phyloP scores from a whole-genome alignment of 2,113 vertebrate species.

The Notothenia rossii region DNA sequence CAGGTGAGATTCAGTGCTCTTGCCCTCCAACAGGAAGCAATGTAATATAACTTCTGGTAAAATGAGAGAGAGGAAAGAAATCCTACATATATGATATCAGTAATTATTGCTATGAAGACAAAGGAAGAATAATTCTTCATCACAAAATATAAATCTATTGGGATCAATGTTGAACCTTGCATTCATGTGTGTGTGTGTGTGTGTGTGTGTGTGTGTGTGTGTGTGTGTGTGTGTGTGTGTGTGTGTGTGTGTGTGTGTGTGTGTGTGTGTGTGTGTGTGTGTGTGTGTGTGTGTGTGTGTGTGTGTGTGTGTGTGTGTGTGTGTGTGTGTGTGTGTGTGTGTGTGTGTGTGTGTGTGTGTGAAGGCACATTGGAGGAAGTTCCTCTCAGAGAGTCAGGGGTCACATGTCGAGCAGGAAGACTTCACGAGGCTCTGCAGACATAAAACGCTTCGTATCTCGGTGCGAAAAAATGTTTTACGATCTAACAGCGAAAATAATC shows the following conservation, averaged over 20 bases:
- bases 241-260: neutral
- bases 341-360: too few relatives aligned
- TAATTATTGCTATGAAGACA: too few relatives aligned
- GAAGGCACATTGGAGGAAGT: constrained; percentile 30
- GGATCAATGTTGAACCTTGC: too few relatives aligned
- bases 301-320: neutral
- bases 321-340: too few relatives aligned
- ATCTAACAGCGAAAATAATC: constrained; percentile 23
- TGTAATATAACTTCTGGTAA: too few relatives aligned
- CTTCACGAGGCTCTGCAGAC: constrained; percentile 59
- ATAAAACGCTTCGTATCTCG: constrained; percentile 19
- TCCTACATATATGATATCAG: too few relatives aligned
- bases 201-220: neutral
- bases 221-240: neutral
- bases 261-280: neutral
- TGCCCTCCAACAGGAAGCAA: too few relatives aligned
- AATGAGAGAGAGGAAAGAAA: too few relatives aligned
- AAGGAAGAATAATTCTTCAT: too few relatives aligned
- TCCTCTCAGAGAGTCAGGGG: constrained; percentile 9
- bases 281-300: neutral
- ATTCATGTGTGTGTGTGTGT: neutral
- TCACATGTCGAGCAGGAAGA: constrained; percentile 30
- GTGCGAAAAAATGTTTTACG: constrained; percentile 49
- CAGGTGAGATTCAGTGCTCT: too few relatives aligned
- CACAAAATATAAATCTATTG: too few relatives aligned